These are phyloP conservation scores for Hydrocynus forskahlii DNA, from an alignment of 2,797 vertebrate species.

Conservation along the genomic window DNA sequence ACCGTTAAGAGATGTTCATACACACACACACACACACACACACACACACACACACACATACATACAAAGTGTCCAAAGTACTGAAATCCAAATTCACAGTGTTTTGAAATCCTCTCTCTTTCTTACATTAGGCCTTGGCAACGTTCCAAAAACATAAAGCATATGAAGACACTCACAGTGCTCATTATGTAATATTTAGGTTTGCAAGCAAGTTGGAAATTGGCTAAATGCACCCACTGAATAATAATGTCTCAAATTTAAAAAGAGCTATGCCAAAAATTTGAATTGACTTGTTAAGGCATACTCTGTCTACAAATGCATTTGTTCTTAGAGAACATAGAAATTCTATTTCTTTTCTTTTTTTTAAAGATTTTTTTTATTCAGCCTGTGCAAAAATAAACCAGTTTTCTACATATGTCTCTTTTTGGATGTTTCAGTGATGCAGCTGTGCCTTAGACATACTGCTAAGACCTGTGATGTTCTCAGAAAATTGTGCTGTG, in stretches of 20 bases:
- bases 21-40: not conserved
- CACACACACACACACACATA: conserved; percentile 1
- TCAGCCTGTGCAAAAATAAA: not conserved
- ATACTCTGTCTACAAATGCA: no score
- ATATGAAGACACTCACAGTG: no score
- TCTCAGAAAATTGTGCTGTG: no score
- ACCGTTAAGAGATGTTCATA: conserved; percentile 49
- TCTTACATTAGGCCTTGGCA: no score
- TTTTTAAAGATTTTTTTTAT: no score
- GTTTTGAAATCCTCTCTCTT: not conserved
- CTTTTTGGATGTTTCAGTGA: not conserved
- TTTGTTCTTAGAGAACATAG: no score
- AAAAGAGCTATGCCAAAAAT: no score
- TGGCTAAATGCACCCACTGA: not conserved
- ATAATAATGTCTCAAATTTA: not conserved
- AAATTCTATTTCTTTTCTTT: no score
- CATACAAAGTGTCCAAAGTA: not conserved
- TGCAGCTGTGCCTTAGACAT: not conserved
- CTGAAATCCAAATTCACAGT: conserved; percentile 2
- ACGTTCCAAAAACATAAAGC: no score
- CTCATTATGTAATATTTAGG: not conserved
- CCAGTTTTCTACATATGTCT: no score
- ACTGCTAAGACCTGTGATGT: not conserved
- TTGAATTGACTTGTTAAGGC: no score
- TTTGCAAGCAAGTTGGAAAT: not conserved